Evolutionary conservation across 2,113 vertebrate genomes (phyloP).

Genomic region (Saimiri boliviensis): DNA sequence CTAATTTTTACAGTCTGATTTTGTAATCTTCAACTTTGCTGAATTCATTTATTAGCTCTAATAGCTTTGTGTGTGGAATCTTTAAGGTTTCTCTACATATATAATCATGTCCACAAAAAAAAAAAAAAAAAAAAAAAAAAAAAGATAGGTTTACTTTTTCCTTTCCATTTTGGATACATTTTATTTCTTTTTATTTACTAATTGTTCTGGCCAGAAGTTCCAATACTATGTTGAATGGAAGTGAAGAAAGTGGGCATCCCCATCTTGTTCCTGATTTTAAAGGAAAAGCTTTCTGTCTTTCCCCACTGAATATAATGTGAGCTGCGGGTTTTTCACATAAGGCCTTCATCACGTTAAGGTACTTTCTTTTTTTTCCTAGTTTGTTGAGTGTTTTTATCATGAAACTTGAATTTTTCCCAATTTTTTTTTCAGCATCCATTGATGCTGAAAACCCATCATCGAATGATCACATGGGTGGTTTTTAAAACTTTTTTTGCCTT

Average conservation of each 20-base stretch:
- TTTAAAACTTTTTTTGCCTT: neutral
- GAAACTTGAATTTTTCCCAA: neutral
- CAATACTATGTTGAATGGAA: neutral
- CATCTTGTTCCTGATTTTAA: neutral
- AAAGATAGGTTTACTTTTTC: neutral
- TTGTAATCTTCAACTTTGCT: neutral
- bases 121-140: neutral
- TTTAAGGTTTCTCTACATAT: neutral
- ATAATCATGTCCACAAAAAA: neutral
- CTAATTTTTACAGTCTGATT: neutral
- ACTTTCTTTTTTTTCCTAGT: neutral
- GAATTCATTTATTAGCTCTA: neutral
- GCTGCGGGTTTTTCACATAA: neutral
- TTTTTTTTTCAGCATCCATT: neutral
- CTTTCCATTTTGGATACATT: neutral
- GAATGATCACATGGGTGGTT: neutral
- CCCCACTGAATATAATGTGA: neutral
- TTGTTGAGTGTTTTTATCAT: neutral
- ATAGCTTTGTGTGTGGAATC: neutral
- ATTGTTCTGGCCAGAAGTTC: neutral
- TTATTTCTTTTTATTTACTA: neutral
- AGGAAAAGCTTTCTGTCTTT: neutral
- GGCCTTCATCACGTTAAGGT: neutral
- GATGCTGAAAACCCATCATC: neutral
- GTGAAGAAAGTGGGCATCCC: neutral